Evolutionary conservation across 2,888 invertebrate genomes (phyloP), one percentile per base, ranked within the genome.

Genomic region (Pterobdella sp.): DNA sequence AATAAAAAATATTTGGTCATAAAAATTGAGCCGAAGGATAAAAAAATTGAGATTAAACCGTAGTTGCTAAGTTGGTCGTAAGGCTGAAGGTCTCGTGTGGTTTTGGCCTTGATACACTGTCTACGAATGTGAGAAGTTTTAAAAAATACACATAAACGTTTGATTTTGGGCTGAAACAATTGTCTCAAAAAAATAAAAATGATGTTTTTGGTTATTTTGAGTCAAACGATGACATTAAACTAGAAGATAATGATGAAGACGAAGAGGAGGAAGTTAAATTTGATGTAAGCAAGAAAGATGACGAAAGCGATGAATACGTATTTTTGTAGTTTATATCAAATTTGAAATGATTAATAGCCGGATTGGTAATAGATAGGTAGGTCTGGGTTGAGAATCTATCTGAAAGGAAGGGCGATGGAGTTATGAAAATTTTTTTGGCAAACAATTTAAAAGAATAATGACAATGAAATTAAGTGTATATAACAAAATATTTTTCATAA

Each of bases 91-190:
- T 4, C 3, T 56, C 4, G 60, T 4, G n/a, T 3, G n/a, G 26
- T 18, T 3, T 22, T 26, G 26, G 14, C 18, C 4, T 7, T 26
- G 26, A n/a, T 26, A 26, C 60, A 14, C 26, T 7, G 22, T 7
- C 49, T 42, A 42, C 49, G 7, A 42, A 42, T 42, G 49, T 18
- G 26, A 26, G n/a, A 56, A n/a, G 26, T n/a, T 56, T 56, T 22
- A 56, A 4, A 56, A 56, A 42, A 42, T 7, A 42, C 22, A 22
- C 22, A 22, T 14, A 22, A 7, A 14, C 49, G 49, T 42, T 42
- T 42, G 49, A 14, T 42, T 42, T 42, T 42, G 49, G 60, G 60
- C n/a, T n/a, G n/a, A n/a, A n/a, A n/a, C n/a, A n/a, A n/a, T n/a
- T n/a, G n/a, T n/a, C n/a, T n/a, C n/a, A n/a, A n/a, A n/a, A n/a